These are phyloP conservation scores for Phrynocephalus guinanensis DNA, from an alignment of 2,797 vertebrate species.

Conservation along the genomic window DNA sequence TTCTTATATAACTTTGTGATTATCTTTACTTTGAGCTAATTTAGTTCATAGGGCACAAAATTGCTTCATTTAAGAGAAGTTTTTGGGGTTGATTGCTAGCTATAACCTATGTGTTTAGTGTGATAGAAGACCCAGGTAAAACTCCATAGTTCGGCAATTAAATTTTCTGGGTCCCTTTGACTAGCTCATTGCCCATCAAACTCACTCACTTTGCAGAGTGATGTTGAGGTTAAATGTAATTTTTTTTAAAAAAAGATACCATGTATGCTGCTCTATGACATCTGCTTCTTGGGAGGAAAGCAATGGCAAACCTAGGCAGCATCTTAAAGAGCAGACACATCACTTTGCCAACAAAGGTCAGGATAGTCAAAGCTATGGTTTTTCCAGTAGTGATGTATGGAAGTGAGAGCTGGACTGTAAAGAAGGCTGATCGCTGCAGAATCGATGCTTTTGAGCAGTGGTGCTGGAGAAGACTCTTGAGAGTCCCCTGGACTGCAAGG, in stretches of 20 bases:
- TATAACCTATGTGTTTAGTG: background rate
- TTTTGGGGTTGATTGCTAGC: constrained; percentile 18
- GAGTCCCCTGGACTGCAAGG: too few species aligned
- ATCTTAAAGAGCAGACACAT: too few species aligned
- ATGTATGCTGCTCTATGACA: background rate
- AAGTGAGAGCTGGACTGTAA: too few species aligned
- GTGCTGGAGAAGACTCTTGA: too few species aligned
- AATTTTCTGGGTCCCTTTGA: background rate
- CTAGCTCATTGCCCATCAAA: background rate
- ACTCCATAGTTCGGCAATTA: background rate
- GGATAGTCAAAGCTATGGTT: too few species aligned
- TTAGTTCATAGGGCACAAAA: background rate
- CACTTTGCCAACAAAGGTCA: too few species aligned
- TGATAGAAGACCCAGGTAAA: background rate
- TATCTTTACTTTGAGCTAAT: background rate
- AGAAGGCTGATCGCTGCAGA: too few species aligned
- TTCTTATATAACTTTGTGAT: background rate
- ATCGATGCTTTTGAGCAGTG: too few species aligned
- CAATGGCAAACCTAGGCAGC: too few species aligned
- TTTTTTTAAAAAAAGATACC: background rate
- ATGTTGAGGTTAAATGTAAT: background rate
- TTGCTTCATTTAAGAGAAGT: background rate
- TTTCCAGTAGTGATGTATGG: too few species aligned
- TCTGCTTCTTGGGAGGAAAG: too few species aligned
- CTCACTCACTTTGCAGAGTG: background rate